Evolutionary conservation across 2,797 vertebrate genomes (phyloP), one percentile per base, ranked within the genome.

Genomic region (Parauchenoglanis punctatus): DNA sequence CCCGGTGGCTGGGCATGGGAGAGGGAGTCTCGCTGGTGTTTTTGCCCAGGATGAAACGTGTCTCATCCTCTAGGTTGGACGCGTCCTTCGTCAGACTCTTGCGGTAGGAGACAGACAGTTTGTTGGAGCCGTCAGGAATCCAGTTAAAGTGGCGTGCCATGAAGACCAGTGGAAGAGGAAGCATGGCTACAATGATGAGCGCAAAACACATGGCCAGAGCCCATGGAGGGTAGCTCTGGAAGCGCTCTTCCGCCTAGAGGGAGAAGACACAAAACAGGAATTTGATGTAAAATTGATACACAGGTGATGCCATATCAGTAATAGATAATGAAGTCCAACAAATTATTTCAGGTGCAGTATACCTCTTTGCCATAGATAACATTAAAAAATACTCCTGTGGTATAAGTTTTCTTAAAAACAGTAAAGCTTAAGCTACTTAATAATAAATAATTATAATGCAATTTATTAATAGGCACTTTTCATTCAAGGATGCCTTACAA

Each of bases 41-140:
- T 94, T 99, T 99, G 92, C 96, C 95, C 89, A 99, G 96, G 93
- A 99, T 99, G 94, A 99, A 99, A 88, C 99, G 97, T 4, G 99
- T 99, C 94, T 99, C 98, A 0, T 99, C 98, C 87, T 99, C 99
- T 88, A 99, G 91, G 93, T 97, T 99, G 92, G 99, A 99, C 88
- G 99, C 97, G 93, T 99, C 98, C 93, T 99, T 99, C 96, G 98
- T 98, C 97, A 99, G 98, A 86, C 98, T 98, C 89, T 99, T 98
- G 89, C 98, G 98, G 94, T 99, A 99, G 87, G 98, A 98, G 91
- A 99, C 98, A 0, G 98, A 99, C 65, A 99, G 96, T 91, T 97
- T 97, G 68, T 99, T 99, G 94, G 98, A 99, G 90, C 98, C 98
- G 0, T 99, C 98, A 0, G 98, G 97, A 78, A 99, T 91, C 1